Evolutionary conservation across 1,140 invertebrate species (phyloP).

Genomic region (Planococcus citri): DNA sequence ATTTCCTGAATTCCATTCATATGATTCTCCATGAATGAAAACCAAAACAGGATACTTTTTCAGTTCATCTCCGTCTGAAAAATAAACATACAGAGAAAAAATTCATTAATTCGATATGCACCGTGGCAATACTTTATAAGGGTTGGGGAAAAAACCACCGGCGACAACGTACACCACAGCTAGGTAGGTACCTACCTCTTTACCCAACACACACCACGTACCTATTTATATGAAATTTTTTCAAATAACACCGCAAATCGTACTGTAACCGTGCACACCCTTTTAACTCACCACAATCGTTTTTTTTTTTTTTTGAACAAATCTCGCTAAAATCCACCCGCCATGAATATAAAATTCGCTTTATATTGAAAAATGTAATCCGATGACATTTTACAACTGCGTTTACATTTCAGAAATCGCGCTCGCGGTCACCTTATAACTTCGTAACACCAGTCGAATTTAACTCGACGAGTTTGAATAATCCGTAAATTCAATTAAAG

Average conservation of each 20-base stretch:
- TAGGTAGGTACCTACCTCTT: too few species aligned
- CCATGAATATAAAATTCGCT: background rate
- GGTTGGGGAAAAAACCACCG: too few species aligned
- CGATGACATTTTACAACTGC: background rate
- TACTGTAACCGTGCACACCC: too few species aligned
- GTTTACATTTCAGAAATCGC: background rate
- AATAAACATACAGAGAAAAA: background rate
- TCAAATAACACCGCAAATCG: too few species aligned
- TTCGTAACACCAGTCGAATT: background rate
- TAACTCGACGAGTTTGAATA: background rate
- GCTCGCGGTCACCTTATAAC: background rate
- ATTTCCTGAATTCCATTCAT: slow-evolving; percentile 92
- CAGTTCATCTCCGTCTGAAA: slow-evolving; percentile 21
- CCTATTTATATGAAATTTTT: too few species aligned
- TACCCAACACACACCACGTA: too few species aligned
- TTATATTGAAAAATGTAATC: slow-evolving; percentile 1
- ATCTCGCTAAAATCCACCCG: background rate
- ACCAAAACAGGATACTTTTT: slow-evolving; percentile 74
- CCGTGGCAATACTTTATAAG: too few species aligned
- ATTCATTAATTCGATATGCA: too few species aligned
- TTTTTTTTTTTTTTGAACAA: too few species aligned
- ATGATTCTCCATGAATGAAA: slow-evolving; percentile 91
- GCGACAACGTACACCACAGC: too few species aligned
- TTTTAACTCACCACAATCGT: too few species aligned
- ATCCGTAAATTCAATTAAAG: background rate